phyloP scores from a whole-genome alignment of 2,797 vertebrate species.

The Myiotriccus ornatus region DNA sequence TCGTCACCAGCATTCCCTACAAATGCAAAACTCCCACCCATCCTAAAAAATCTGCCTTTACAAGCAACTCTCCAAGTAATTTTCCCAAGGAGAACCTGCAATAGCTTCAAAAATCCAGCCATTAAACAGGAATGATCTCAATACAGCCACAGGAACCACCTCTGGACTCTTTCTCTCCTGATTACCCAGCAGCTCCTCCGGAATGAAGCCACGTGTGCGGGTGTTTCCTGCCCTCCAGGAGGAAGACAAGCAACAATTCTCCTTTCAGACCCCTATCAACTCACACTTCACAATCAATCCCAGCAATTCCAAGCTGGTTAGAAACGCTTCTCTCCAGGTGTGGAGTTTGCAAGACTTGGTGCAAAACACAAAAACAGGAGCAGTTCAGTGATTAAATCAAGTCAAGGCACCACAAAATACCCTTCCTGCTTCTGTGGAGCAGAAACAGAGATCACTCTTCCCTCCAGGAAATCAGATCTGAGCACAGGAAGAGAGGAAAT shows the following conservation, averaged over 20 bases:
- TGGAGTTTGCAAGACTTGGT: neutral
- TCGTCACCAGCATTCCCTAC: accelerated
- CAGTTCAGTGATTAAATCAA: neutral
- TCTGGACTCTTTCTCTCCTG: neutral
- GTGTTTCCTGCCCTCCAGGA: neutral
- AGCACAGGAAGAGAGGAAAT: conserved; percentile 47
- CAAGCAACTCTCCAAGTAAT: neutral
- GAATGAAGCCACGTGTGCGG: accelerated
- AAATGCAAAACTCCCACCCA: neutral
- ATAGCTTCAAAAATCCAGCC: neutral
- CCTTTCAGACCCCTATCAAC: neutral
- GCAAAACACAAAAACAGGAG: neutral
- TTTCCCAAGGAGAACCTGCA: neutral
- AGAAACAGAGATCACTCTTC: neutral
- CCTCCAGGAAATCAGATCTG: conserved; percentile 40
- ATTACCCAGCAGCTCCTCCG: neutral
- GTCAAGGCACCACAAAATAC: neutral
- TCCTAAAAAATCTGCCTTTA: neutral
- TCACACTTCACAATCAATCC: neutral
- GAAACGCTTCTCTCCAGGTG: neutral
- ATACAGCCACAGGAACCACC: neutral
- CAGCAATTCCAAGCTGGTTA: neutral
- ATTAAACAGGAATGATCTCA: neutral
- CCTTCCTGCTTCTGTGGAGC: neutral
- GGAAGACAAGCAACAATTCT: neutral